Conservation (phyloP, 2,797 vertebrate species). For the Rhabdophis nuchalis region DNA sequence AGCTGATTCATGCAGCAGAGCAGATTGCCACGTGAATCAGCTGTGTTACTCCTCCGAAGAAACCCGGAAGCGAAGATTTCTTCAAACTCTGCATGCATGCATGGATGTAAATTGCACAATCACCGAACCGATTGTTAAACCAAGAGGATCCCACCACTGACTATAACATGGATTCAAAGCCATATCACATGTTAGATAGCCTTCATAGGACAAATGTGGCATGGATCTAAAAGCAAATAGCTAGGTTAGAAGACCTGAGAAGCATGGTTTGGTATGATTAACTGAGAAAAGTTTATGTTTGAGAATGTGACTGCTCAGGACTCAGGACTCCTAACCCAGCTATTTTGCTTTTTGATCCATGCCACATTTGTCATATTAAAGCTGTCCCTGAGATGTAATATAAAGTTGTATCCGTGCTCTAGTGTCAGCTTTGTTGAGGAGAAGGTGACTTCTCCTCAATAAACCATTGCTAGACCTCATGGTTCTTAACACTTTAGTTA, state of each 20-base stretch:
- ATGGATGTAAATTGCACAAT: too few relatives aligned
- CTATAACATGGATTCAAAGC: background rate
- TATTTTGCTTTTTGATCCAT: background rate
- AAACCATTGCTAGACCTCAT: background rate
- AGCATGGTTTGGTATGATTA: background rate
- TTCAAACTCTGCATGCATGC: too few relatives aligned
- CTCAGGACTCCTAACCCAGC: background rate
- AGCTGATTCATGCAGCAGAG: too few relatives aligned
- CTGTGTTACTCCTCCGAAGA: too few relatives aligned
- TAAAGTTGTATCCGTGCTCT: background rate
- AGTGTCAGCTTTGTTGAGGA: background rate
- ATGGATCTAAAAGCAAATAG: background rate
- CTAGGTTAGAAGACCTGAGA: background rate
- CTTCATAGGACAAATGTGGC: background rate
- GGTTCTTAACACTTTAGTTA: background rate
- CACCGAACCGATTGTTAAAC: too few relatives aligned
- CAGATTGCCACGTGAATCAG: too few relatives aligned
- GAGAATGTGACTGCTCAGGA: background rate
- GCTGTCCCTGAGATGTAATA: background rate
- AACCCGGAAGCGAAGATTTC: too few relatives aligned
- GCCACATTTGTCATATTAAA: background rate
- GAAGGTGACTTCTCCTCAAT: background rate
- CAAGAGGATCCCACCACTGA: background rate
- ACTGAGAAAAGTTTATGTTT: background rate
- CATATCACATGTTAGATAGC: background rate